Evolutionary conservation across 1,140 invertebrate genomes (phyloP).

Genomic region (Saccostrea echinata): DNA sequence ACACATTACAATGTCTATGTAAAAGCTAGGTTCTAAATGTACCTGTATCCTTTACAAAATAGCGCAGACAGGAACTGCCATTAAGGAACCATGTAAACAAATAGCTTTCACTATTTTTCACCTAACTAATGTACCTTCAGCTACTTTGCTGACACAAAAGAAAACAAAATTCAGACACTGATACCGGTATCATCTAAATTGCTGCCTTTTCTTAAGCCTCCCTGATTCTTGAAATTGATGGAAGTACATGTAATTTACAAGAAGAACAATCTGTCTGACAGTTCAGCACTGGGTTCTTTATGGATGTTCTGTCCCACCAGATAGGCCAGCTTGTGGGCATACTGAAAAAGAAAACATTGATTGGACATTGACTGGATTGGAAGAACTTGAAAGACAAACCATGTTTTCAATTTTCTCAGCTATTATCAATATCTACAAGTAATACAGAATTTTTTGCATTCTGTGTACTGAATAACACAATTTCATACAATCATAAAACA

Average conservation of each 20-base stretch:
- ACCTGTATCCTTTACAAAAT: not conserved
- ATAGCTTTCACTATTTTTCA: not conserved
- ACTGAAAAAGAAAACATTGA: slow-evolving; percentile 80
- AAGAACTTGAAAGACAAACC: not conserved
- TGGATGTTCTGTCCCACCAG: slow-evolving; percentile 86
- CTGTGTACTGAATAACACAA: too few species aligned
- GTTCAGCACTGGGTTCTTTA: slow-evolving; percentile 79
- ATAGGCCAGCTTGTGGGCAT: slow-evolving; percentile 91
- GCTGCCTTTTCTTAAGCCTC: not conserved
- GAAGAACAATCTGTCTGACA: slow-evolving; percentile 81
- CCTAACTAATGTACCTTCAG: not conserved
- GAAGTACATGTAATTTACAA: slow-evolving; percentile 69
- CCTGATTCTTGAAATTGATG: not conserved
- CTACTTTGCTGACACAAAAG: not conserved
- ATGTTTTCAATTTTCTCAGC: not conserved
- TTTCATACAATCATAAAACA: not conserved
- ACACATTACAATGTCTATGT: not conserved
- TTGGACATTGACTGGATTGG: not conserved
- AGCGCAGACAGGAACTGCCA: not conserved
- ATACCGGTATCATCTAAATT: not conserved
- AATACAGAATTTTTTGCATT: too few species aligned
- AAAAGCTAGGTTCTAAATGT: not conserved
- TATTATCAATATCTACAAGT: too few species aligned
- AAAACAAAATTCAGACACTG: not conserved
- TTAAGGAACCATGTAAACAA: not conserved